A percentile compares a stretch with the other conserved stretches of the same genome.
Conservation (phyloP, 2,888 invertebrate genomes). For the Dimorphilus gyrociliatus region DNA sequence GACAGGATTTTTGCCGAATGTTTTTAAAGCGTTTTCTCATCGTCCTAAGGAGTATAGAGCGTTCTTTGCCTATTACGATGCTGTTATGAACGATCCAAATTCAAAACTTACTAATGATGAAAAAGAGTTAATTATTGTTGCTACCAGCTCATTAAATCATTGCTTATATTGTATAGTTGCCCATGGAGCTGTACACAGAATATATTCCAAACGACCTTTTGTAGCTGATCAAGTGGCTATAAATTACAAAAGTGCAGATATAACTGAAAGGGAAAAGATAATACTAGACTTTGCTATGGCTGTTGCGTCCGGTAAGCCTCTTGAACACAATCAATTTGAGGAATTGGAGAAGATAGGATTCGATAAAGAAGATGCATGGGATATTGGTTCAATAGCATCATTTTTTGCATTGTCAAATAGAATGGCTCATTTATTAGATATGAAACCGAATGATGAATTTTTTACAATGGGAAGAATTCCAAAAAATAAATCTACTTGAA, state of each 20-base stretch:
- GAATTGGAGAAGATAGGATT: conserved; percentile 17
- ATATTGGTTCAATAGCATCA: conserved; percentile 21
- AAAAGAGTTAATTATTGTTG: conserved; percentile 27
- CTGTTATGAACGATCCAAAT: conserved; percentile 19
- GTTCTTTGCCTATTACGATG: conserved; percentile 20
- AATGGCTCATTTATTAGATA: conserved; percentile 18
- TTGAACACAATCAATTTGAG: conserved; percentile 14
- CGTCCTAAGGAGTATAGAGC: conserved; percentile 20
- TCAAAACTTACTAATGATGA: conserved; percentile 27
- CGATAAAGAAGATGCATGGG: conserved; percentile 23
- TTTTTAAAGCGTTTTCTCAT: conserved; percentile 16
- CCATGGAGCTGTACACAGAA: conserved; percentile 21
- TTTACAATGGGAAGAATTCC: conserved; percentile 19
- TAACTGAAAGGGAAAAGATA: conserved; percentile 18
- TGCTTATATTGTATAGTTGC: conserved; percentile 24
- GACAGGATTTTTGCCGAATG: conserved; percentile 23
- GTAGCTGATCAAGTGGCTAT: conserved; percentile 27
- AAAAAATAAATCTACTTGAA: conserved; percentile 8
- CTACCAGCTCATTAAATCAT: conserved; percentile 19
- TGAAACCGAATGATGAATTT: conserved; percentile 25
- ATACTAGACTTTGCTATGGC: conserved; percentile 22
- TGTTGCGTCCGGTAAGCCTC: conserved; percentile 15
- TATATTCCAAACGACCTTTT: conserved; percentile 17
- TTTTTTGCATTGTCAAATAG: conserved; percentile 26
- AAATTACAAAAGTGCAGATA: conserved; percentile 19